phyloP scores from a whole-genome alignment of 2,888 invertebrate genomes.

The Micoletzkya japonica region DNA sequence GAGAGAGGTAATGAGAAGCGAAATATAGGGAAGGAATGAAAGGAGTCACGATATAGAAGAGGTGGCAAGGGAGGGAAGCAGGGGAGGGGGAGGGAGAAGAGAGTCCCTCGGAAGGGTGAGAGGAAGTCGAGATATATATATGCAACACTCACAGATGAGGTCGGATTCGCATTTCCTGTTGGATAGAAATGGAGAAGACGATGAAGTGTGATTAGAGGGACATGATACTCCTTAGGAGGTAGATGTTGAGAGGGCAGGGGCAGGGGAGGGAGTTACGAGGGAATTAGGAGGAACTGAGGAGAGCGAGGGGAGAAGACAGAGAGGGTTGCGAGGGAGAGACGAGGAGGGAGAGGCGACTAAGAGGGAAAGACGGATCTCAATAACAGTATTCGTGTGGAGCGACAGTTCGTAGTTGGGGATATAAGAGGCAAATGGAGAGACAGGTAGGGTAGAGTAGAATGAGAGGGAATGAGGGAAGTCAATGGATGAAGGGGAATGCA shows the following conservation, averaged over 20 bases:
- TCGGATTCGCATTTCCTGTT: slow-evolving; percentile 9
- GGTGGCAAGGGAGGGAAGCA: not conserved
- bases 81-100: not conserved
- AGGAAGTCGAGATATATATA: not conserved
- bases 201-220: not conserved
- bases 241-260: not conserved
- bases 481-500: not conserved
- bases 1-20: not conserved
- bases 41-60: not conserved
- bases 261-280: not conserved
- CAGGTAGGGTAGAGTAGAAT: not conserved
- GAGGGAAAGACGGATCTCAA: too few species aligned
- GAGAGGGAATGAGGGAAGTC: not conserved
- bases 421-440: not conserved
- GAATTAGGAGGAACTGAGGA: not conserved
- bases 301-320: slow-evolving; percentile 2
- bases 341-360: too few species aligned
- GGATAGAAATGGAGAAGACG: not conserved
- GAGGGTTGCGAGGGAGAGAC: not conserved
- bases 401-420: too few species aligned
- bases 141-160: too few species aligned
- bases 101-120: not conserved
- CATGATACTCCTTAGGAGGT: not conserved
- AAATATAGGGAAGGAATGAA: too few species aligned
- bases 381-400: too few species aligned